Evolutionary conservation across 2,797 vertebrate species (phyloP).

Genomic region (Liparis tanakae): DNA sequence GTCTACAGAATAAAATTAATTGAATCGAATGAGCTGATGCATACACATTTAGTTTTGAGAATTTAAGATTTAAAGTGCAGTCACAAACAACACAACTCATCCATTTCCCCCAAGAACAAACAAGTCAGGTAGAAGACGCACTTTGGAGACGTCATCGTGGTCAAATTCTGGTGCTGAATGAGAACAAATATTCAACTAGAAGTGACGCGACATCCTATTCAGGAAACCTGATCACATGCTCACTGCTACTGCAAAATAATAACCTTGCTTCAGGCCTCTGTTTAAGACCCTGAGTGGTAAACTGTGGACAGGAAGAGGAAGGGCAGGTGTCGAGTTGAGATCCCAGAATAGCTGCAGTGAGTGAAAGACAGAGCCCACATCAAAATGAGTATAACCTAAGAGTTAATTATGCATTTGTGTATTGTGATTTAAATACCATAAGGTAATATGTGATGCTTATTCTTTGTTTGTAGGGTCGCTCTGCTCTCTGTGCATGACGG

Average conservation of each 20-base stretch:
- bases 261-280: neutral
- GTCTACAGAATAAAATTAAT: no score
- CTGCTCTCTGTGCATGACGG: no score
- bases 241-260: neutral
- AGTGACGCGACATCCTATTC: neutral
- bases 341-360: no score
- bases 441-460: no score
- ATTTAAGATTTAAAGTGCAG: neutral
- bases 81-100: slow-evolving; percentile 29
- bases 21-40: no score
- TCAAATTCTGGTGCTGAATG: neutral
- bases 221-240: slow-evolving; percentile 9
- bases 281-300: neutral
- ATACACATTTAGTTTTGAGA: no score
- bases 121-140: slow-evolving; percentile 28
- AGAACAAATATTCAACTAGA: neutral
- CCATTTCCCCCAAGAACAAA: slow-evolving; percentile 7
- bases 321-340: neutral
- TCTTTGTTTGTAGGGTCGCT: no score
- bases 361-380: no score
- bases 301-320: neutral
- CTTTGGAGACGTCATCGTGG: slow-evolving; percentile 16
- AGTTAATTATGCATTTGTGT: no score
- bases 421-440: no score
- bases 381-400: no score